These are phyloP conservation scores for Trachops cirrhosus DNA, from an alignment of 2,797 vertebrate species.

Conservation along the genomic window DNA sequence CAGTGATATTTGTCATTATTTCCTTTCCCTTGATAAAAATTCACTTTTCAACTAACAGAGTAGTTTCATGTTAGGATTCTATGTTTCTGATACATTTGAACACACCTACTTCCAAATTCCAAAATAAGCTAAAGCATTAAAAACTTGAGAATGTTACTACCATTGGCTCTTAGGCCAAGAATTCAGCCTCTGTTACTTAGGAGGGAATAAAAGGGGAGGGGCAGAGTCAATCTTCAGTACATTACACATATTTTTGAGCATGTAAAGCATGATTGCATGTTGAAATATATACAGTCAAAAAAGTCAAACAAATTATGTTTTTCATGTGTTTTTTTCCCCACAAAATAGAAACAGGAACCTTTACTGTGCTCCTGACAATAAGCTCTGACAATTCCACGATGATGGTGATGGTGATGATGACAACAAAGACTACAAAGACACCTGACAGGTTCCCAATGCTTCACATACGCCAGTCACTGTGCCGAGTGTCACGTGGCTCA, in stretches of 20 bases:
- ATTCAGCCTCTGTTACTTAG: background rate
- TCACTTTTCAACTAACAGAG: background rate
- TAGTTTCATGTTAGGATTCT: background rate
- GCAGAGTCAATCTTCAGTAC: background rate
- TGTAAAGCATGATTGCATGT: background rate
- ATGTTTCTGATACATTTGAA: background rate
- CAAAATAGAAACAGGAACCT: background rate
- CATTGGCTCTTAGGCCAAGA: background rate
- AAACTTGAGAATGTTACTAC: background rate
- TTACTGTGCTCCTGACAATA: background rate
- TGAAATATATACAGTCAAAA: background rate
- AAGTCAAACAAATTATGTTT: background rate
- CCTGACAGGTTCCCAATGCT: background rate
- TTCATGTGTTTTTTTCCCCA: background rate
- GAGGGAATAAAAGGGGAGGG: background rate
- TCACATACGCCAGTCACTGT: fast-evolving
- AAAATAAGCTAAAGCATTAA: background rate
- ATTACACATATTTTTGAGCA: background rate
- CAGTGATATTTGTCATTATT: background rate
- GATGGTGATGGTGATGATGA: background rate
- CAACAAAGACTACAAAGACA: background rate
- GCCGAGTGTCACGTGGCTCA: fast-evolving
- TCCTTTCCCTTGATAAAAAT: background rate
- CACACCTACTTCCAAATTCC: background rate
- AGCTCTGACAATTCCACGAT: background rate